Evolutionary conservation across 2,113 vertebrate species (phyloP).

Genomic region (Ageneiosus marmoratus): DNA sequence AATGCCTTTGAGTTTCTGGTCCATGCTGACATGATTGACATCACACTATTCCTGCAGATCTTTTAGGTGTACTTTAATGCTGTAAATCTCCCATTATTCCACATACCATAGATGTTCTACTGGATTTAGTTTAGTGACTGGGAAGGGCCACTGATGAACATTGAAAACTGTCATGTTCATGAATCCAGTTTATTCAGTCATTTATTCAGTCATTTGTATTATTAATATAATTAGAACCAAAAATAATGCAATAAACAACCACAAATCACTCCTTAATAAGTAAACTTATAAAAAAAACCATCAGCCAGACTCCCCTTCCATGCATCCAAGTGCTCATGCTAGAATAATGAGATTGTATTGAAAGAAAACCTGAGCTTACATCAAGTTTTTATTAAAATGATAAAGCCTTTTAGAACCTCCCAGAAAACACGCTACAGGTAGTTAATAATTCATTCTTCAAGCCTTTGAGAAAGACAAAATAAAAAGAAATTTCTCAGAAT

Average conservation of each 20-base stretch:
- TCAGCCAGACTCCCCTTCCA: not conserved
- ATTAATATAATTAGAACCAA: too few relatives aligned
- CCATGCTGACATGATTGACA: too few relatives aligned
- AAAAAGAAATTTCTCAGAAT: not conserved
- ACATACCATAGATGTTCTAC: too few relatives aligned
- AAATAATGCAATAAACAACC: not conserved
- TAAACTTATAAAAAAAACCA: not conserved
- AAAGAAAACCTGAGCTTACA: not conserved
- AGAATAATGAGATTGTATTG: not conserved
- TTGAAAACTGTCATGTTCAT: too few relatives aligned
- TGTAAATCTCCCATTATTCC: too few relatives aligned
- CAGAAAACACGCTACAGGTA: not conserved
- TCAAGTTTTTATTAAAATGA: not conserved
- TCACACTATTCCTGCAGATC: too few relatives aligned
- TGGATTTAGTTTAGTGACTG: too few relatives aligned
- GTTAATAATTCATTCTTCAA: slow-evolving; percentile 1
- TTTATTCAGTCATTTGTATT: not conserved
- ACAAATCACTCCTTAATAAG: not conserved
- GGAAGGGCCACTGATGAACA: too few relatives aligned
- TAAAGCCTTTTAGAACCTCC: not conserved
- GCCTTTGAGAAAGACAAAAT: not conserved
- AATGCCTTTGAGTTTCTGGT: too few relatives aligned
- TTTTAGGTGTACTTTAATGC: too few relatives aligned
- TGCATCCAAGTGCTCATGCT: not conserved
- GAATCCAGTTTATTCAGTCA: too few relatives aligned